A percentile compares a stretch with the other conserved stretches of the same genome.
Conservation (phyloP, 2,113 vertebrate species). For the Antidorcas marsupialis region DNA sequence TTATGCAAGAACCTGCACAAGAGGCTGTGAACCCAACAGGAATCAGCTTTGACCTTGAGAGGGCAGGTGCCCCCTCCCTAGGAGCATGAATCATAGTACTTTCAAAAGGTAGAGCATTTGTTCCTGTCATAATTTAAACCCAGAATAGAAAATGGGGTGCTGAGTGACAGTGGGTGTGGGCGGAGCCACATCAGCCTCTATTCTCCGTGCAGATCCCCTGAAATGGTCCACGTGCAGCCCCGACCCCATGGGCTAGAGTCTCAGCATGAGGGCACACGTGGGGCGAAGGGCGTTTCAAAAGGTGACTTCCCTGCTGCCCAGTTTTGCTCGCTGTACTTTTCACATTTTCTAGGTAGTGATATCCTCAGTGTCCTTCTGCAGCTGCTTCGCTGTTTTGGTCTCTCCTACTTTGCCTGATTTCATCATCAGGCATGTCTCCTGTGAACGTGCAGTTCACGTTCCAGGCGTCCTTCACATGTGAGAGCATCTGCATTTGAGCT, state of each 20-base stretch:
- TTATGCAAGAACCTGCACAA: rapidly evolving
- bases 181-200: not conserved
- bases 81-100: not conserved
- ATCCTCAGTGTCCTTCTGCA: rapidly evolving
- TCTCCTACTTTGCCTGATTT: not conserved
- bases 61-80: not conserved
- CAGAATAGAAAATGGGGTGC: not conserved
- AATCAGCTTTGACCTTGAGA: not conserved
- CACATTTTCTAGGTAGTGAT: rapidly evolving
- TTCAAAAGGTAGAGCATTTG: rapidly evolving
- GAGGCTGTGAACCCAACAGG: not conserved
- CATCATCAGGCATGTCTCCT: not conserved
- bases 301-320: not conserved
- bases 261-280: rapidly evolving
- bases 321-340: rapidly evolving
- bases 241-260: not conserved
- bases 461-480: rapidly evolving
- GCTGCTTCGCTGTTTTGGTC: rapidly evolving
- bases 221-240: not conserved
- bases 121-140: not conserved
- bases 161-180: not conserved
- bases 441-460: not conserved
- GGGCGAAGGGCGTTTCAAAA: not conserved
- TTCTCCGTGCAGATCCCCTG: not conserved
- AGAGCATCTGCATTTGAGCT: too few relatives aligned